Percentiles rank a stretch among this genome's conserved stretches.
These are phyloP conservation scores for Acrocephalus arundinaceus DNA, from an alignment of 2,113 vertebrate species.

Conservation along the genomic window DNA sequence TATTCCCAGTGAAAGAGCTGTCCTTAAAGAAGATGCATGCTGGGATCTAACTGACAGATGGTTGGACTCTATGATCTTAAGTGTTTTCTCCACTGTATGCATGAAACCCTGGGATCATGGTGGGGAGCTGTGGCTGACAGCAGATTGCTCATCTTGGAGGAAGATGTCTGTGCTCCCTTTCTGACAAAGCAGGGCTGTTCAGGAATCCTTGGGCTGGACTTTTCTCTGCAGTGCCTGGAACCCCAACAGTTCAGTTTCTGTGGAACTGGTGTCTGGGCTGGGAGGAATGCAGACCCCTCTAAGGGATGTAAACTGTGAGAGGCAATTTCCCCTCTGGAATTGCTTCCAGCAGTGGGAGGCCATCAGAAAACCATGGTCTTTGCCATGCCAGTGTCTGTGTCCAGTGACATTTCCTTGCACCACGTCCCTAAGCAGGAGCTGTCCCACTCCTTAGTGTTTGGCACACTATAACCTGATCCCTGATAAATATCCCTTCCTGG, in stretches of 20 bases:
- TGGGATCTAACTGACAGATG: not conserved
- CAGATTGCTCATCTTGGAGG: not conserved
- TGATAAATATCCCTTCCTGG: not conserved
- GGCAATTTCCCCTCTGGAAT: not conserved
- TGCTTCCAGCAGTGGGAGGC: not conserved
- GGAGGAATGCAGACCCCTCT: not conserved
- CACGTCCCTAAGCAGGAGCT: accelerated
- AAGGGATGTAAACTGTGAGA: not conserved
- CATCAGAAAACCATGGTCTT: accelerated
- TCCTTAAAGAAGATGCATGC: not conserved
- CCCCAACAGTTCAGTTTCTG: accelerated
- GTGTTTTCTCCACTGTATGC: not conserved
- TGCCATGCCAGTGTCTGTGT: accelerated
- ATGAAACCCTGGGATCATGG: not conserved
- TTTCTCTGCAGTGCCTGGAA: not conserved
- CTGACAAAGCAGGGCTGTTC: not conserved
- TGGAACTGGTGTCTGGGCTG: not conserved
- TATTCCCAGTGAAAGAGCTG: not conserved
- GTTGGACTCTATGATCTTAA: not conserved
- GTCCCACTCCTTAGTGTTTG: not conserved
- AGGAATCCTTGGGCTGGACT: not conserved
- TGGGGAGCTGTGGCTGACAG: not conserved
- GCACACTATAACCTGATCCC: not conserved
- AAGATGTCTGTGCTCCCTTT: accelerated
- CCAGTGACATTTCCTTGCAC: accelerated